Evolutionary conservation across 2,888 invertebrate species (phyloP).

Genomic region (Oligia latruncula): DNA sequence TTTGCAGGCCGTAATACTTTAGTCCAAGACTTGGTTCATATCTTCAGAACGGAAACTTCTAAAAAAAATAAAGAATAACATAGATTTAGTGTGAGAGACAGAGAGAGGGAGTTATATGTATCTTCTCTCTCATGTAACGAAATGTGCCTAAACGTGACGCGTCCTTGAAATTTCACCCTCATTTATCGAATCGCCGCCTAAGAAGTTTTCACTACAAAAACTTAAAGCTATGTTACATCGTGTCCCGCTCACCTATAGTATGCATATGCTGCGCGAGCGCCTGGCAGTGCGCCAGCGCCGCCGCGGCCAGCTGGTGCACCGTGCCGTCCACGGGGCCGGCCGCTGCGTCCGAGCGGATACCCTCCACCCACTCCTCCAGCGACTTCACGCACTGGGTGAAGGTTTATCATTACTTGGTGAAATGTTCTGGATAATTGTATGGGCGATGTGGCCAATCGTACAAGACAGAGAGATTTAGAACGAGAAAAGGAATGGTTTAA

Average conservation of each 20-base stretch:
- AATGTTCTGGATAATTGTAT: neutral
- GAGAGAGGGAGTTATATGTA: too few species aligned
- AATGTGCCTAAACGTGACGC: too few species aligned
- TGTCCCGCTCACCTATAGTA: too few species aligned
- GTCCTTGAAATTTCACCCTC: too few species aligned
- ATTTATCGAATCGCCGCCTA: too few species aligned
- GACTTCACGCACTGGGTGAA: conserved; percentile 94
- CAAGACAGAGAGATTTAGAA: neutral
- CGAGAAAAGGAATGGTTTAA: neutral
- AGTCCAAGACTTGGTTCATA: neutral
- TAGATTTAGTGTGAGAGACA: too few species aligned
- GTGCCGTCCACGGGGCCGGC: conserved; percentile 98
- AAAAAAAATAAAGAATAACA: too few species aligned
- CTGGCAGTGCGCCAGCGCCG: too few species aligned
- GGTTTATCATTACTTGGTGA: neutral
- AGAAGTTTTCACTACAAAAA: too few species aligned
- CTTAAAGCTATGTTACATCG: too few species aligned
- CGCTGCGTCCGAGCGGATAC: conserved; percentile 94
- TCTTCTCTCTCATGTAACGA: too few species aligned
- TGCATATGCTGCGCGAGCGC: too few species aligned
- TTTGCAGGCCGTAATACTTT: neutral
- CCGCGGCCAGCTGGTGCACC: conserved; percentile 93
- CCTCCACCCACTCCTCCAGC: conserved; percentile 97
- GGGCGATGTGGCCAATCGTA: neutral
- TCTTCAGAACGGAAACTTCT: neutral